Conservation (phyloP, 2,113 vertebrate species). For the Dinomys branickii region DNA sequence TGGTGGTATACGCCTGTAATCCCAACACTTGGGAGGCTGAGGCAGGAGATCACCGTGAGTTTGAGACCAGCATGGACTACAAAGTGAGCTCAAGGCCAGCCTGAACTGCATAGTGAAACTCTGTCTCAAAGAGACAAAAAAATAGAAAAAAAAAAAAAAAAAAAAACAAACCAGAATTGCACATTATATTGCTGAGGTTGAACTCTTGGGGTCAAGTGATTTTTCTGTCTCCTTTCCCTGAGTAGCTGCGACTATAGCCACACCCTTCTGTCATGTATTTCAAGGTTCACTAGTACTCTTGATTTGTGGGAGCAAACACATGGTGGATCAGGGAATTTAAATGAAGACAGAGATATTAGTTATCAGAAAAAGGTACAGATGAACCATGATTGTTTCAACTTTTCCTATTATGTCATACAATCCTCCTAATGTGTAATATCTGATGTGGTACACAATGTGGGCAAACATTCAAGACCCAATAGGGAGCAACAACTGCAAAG, state of each 20-base stretch:
- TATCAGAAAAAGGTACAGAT: conserved; percentile 13
- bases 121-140: too few relatives aligned
- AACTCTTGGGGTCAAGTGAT: neutral
- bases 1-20: too few relatives aligned
- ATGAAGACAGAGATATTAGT: conserved; percentile 14
- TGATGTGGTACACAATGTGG: conserved; percentile 38
- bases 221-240: neutral
- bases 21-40: too few relatives aligned
- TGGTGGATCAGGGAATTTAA: conserved; percentile 53
- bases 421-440: neutral
- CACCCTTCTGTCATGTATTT: neutral
- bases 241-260: neutral
- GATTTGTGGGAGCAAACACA: conserved; percentile 28
- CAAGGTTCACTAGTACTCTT: conserved; percentile 46
- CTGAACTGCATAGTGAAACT: too few relatives aligned
- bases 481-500: conserved; percentile 53
- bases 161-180: neutral
- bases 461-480: conserved; percentile 52
- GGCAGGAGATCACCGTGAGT: too few relatives aligned
- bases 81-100: too few relatives aligned
- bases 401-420: conserved; percentile 31
- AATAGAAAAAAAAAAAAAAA: too few relatives aligned
- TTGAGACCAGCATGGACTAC: too few relatives aligned
- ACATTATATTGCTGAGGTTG: neutral
- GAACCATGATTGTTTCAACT: neutral